Evolutionary conservation across 2,797 vertebrate species (phyloP).

Genomic region (Crocidura indochinensis): DNA sequence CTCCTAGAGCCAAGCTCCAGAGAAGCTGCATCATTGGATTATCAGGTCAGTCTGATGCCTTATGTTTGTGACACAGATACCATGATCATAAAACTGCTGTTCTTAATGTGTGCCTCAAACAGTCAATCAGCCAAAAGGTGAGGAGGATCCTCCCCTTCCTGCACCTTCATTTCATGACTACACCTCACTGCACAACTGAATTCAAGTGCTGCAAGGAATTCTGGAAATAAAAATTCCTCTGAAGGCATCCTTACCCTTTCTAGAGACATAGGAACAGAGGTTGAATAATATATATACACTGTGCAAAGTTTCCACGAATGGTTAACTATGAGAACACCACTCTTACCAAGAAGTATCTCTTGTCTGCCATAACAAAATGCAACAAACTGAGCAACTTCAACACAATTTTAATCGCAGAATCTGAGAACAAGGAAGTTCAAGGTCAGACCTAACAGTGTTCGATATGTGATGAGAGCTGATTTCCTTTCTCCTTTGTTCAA

Average conservation of each 20-base stretch:
- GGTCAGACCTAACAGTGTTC: not conserved
- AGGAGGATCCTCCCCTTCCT: not conserved
- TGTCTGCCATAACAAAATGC: not conserved
- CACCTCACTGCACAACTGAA: not conserved
- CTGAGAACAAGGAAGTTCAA: not conserved
- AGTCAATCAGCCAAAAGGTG: not conserved
- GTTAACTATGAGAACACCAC: not conserved
- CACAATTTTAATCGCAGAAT: not conserved
- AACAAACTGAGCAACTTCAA: not conserved
- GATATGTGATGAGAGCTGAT: not conserved
- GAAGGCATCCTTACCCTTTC: not conserved
- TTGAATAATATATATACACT: not conserved
- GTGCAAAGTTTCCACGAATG: not conserved
- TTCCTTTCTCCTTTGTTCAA: not conserved
- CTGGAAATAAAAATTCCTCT: conserved; percentile 2
- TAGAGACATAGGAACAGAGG: not conserved
- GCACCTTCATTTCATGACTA: not conserved
- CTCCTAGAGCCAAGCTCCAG: not conserved
- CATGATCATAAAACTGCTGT: too few relatives aligned
- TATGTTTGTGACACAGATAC: not conserved
- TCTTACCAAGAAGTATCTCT: not conserved
- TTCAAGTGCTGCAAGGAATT: conserved; percentile 56
- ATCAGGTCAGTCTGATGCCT: not conserved
- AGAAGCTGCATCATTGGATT: not conserved
- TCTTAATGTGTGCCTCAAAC: too few relatives aligned